phyloP scores from a whole-genome alignment of 2,113 vertebrate species.

The Tonatia bakeri region DNA sequence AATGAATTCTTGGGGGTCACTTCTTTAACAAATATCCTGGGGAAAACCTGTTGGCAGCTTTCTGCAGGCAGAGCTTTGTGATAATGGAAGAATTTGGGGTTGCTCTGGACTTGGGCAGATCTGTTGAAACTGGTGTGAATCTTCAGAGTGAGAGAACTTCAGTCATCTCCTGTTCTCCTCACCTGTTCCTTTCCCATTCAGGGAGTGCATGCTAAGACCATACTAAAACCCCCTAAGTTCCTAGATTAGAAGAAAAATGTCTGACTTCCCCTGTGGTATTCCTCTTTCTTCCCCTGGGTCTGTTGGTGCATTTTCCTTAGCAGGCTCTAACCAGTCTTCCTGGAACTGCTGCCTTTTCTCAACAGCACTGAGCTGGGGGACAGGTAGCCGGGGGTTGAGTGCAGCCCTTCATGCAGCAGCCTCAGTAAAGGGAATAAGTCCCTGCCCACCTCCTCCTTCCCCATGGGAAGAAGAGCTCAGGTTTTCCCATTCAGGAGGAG shows the following conservation, averaged over 20 bases:
- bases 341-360: constrained; percentile 39
- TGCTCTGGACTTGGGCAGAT: not conserved
- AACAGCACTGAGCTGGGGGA: not conserved
- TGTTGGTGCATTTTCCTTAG: not conserved
- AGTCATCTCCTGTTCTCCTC: not conserved
- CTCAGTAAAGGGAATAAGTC: not conserved
- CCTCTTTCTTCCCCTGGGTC: not conserved
- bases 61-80: not conserved
- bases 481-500: not conserved
- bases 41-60: not conserved
- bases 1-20: not conserved
- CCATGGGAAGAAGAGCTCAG: not conserved
- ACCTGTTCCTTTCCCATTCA: not conserved
- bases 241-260: not conserved
- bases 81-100: not conserved
- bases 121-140: not conserved
- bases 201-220: not conserved
- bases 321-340: not conserved
- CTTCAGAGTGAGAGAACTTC: not conserved
- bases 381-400: not conserved
- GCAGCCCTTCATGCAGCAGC: not conserved
- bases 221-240: not conserved
- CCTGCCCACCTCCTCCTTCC: not conserved
- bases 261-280: not conserved
- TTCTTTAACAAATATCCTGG: not conserved